Conservation (phyloP, 2,113 vertebrate species). For the Setophaga petechia region DNA sequence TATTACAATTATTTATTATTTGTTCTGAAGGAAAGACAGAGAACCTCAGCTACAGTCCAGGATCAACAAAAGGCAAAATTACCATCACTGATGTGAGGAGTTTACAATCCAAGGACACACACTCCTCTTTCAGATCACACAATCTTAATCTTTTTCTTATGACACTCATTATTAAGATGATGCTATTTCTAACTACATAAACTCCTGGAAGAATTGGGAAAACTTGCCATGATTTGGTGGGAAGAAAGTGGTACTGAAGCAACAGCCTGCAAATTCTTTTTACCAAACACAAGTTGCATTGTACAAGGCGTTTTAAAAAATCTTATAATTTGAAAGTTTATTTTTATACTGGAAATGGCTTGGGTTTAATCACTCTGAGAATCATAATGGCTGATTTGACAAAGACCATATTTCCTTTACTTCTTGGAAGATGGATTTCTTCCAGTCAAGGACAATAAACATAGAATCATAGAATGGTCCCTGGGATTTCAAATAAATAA, state of each 20-base stretch:
- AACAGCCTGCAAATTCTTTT: neutral
- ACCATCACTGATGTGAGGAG: neutral
- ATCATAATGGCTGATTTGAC: neutral
- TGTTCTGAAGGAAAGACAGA: neutral
- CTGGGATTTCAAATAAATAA: neutral
- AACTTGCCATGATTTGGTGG: neutral
- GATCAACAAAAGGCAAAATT: neutral
- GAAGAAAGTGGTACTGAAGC: neutral
- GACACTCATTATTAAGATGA: neutral
- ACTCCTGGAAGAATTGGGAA: neutral
- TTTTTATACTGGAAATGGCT: neutral
- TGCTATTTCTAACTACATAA: neutral
- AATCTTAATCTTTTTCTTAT: neutral
- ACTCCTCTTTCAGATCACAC: neutral
- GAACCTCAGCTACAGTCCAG: neutral
- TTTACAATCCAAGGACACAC: neutral
- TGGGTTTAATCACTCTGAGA: neutral
- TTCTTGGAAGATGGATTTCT: neutral
- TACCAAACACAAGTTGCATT: neutral
- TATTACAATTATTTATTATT: conserved; percentile 27
- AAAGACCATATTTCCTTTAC: neutral
- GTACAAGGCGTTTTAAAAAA: neutral
- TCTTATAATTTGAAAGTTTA: neutral
- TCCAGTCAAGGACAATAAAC: neutral
- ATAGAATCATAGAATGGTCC: neutral